Evolutionary conservation across 2,888 invertebrate species (phyloP), one percentile per base, ranked within the genome.

Genomic region (Cinara cedri): DNA sequence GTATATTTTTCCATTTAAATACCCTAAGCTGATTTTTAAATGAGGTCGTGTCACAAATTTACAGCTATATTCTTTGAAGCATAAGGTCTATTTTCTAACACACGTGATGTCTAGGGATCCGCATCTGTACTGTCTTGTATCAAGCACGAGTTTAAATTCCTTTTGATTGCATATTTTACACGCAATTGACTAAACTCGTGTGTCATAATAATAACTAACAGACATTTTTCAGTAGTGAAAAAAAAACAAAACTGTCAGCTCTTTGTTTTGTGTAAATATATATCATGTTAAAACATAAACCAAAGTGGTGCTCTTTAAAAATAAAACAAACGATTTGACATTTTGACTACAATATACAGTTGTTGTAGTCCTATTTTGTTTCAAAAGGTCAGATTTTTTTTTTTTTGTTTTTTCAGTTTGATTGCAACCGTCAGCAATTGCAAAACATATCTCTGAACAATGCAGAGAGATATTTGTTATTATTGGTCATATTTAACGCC

Each of bases 391-490:
- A 24, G 55, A 55, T 8, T 16, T n/a, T 11, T 54, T 34, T 34
- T 3, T 34, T 34, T 34, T 34, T 34, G 3, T 34, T 34, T 34
- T 16, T 71, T 44, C 14, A 24, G 57, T 57, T 72, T 72, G 24
- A 72, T 72, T 72, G 44, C 44, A n/a, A 46, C 72, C 44, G 57
- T 60, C 72, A 21, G 11, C 42, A 42, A 42, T 70, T 16, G 2
- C 14, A n/a, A 71, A 71, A 44, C 55, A 71, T 55, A 42, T 55
- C 21, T 1, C 71, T 8, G 42, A 54, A 70, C 42, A 11, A 57
- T n/a, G n/a, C 34, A 26, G 14, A 62, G 14, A 6, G 34, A 49
- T 46, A n/a, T 19, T 72, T 49, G 49, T 72, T 34, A 3, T 65
- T 26, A 26, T 60, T 21, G 46, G 60, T 62, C 62, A 34, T 72